Conservation (phyloP, 2,113 vertebrate genomes). For the Strigops habroptila region DNA sequence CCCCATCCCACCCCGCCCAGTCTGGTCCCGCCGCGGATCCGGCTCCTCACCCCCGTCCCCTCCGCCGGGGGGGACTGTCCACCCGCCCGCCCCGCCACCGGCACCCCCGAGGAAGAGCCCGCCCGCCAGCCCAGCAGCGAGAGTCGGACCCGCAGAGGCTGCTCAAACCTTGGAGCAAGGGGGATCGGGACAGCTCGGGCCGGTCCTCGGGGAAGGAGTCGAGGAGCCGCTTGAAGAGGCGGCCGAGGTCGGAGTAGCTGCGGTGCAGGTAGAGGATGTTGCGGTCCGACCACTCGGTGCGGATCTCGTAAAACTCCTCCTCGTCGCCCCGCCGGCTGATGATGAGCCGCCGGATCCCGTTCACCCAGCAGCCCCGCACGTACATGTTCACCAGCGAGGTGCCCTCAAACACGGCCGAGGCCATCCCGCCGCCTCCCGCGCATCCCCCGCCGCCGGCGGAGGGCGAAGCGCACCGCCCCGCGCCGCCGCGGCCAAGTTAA, state of each 20-base stretch:
- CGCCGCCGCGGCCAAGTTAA: background rate
- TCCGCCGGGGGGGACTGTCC: background rate
- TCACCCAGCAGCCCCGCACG: conserved; percentile 96
- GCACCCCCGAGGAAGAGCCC: background rate
- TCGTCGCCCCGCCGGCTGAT: conserved; percentile 89
- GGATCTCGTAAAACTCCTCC: conserved; percentile 94
- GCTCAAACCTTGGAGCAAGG: conserved; percentile 87
- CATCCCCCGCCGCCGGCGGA: conserved; percentile 59
- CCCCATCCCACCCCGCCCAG: background rate
- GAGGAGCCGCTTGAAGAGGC: conserved; percentile 83
- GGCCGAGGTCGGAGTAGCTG: conserved; percentile 88
- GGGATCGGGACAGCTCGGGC: conserved; percentile 80
- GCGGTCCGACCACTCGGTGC: conserved; percentile 97
- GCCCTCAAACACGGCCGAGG: conserved; percentile 95
- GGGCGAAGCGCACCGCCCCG: conserved; percentile 40
- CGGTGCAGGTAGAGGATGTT: conserved; percentile 92
- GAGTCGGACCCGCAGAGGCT: background rate
- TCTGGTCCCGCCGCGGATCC: background rate
- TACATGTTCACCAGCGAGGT: conserved; percentile 98
- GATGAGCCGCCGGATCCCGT: conserved; percentile 90
- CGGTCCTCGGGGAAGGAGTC: conserved; percentile 92
- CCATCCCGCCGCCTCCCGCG: conserved; percentile 77
- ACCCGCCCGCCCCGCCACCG: background rate
- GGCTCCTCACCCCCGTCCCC: background rate
- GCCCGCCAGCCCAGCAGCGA: background rate